A percentile compares a stretch with the other conserved stretches of the same genome.
Evolutionary conservation across 2,888 invertebrate species (phyloP).

Genomic region (Scelioninae gen. 1): DNA sequence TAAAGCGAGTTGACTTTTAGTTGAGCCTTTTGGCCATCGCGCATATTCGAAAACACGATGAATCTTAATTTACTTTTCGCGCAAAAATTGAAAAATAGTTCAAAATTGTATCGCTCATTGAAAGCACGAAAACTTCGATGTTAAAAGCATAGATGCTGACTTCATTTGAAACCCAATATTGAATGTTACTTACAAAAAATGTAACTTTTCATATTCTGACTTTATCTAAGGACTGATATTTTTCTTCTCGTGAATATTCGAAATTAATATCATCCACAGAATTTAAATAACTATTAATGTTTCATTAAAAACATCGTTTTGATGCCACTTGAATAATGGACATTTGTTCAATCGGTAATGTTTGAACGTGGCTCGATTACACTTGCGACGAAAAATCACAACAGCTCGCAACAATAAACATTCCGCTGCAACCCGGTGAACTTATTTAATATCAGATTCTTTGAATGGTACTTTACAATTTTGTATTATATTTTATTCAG

Average conservation of each 20-base stretch:
- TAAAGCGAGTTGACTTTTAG: too few relatives aligned
- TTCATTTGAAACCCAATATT: conserved; percentile 16
- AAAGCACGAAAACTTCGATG: conserved; percentile 9
- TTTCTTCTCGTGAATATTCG: neutral
- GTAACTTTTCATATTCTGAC: neutral
- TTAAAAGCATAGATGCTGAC: conserved; percentile 31
- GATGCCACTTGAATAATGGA: neutral
- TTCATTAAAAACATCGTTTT: conserved; percentile 6
- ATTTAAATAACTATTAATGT: conserved; percentile 7
- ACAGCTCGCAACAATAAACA: conserved; percentile 4
- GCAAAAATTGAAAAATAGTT: conserved; percentile 13
- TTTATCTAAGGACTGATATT: neutral
- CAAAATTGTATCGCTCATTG: conserved; percentile 10
- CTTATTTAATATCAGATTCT: conserved; percentile 7
- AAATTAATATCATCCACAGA: neutral
- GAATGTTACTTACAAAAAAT: neutral
- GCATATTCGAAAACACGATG: conserved; percentile 15
- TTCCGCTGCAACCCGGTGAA: neutral
- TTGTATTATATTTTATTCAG: neutral
- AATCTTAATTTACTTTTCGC: conserved; percentile 20
- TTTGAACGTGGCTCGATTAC: conserved; percentile 1
- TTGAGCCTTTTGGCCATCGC: too few relatives aligned
- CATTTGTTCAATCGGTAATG: conserved; percentile 1
- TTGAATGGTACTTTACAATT: neutral
- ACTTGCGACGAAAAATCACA: conserved; percentile 11